phyloP scores from a whole-genome alignment of 2,888 invertebrate genomes.

The Tiliacea citrago region DNA sequence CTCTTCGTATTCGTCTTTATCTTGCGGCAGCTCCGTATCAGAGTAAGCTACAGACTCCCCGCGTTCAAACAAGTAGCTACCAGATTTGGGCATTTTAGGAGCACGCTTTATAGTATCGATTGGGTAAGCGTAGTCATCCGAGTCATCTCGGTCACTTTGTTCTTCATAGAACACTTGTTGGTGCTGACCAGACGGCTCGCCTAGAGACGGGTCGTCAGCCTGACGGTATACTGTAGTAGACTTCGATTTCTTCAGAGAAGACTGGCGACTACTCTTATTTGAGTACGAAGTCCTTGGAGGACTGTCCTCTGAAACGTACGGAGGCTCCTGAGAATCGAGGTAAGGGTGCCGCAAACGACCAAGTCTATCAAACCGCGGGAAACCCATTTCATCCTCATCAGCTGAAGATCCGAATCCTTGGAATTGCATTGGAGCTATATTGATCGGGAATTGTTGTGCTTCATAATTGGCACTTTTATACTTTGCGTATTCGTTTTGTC shows the following conservation, averaged over 20 bases:
- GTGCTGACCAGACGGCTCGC: conserved; percentile 82
- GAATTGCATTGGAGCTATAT: conserved; percentile 89
- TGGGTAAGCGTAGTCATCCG: conserved; percentile 88
- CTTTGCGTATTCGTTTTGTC: conserved; percentile 86
- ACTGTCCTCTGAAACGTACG: conserved; percentile 87
- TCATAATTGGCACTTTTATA: conserved; percentile 84
- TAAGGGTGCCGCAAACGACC: conserved; percentile 90
- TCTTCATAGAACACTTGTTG: conserved; percentile 84
- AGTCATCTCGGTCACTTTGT: conserved; percentile 87
- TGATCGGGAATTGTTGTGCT: conserved; percentile 85
- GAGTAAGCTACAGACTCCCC: conserved; percentile 87
- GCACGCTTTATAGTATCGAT: conserved; percentile 89
- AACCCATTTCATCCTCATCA: conserved; percentile 92
- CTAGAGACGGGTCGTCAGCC: conserved; percentile 80
- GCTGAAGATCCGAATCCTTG: conserved; percentile 92
- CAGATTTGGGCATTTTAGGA: conserved; percentile 85
- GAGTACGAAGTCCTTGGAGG: conserved; percentile 87
- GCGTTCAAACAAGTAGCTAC: conserved; percentile 85
- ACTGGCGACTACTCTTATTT: conserved; percentile 87
- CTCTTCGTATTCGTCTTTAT: conserved; percentile 86
- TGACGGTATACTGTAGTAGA: conserved; percentile 81
- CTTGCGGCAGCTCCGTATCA: conserved; percentile 84
- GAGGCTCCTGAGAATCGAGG: conserved; percentile 87
- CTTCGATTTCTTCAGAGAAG: conserved; percentile 86
- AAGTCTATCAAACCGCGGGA: conserved; percentile 91